Conservation (phyloP, 2,113 vertebrate genomes). For the Grammomys surdaster region DNA sequence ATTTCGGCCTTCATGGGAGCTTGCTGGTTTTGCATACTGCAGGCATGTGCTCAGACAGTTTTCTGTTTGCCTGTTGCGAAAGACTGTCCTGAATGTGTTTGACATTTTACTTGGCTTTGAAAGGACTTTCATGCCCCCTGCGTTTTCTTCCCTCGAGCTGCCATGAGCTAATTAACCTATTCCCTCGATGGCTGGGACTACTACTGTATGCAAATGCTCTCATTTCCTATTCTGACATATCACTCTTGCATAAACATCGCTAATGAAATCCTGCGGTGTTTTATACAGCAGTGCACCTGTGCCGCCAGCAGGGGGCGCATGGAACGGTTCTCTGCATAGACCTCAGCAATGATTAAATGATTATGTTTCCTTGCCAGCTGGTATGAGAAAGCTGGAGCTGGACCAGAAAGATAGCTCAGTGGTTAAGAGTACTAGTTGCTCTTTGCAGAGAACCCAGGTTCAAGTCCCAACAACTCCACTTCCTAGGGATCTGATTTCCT, state of each 20-base stretch:
- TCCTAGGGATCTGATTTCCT: background rate
- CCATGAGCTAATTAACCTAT: slow-evolving; percentile 80
- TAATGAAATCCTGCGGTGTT: slow-evolving; percentile 65
- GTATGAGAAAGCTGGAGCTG: background rate
- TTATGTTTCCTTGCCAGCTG: background rate
- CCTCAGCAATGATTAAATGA: background rate
- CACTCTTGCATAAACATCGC: slow-evolving; percentile 24
- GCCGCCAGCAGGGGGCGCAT: slow-evolving; percentile 72
- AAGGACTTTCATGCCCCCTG: slow-evolving; percentile 72
- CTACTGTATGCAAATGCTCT: slow-evolving; percentile 79
- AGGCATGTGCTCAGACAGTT: slow-evolving; percentile 3
- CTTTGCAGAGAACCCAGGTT: background rate
- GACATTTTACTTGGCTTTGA: slow-evolving; percentile 81
- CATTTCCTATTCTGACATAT: slow-evolving; percentile 72
- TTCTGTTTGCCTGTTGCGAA: slow-evolving; percentile 77
- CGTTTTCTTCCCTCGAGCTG: slow-evolving; percentile 71
- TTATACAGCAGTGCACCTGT: background rate
- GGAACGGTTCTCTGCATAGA: background rate
- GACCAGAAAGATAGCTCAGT: background rate
- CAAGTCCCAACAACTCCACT: background rate
- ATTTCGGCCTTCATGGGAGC: slow-evolving; percentile 31
- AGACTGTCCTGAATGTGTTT: slow-evolving; percentile 69
- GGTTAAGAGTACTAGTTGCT: background rate
- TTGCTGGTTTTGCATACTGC: slow-evolving; percentile 59
- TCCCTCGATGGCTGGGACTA: slow-evolving; percentile 68